A percentile compares a stretch with the other conserved stretches of the same genome.
phyloP scores from a whole-genome alignment of 1,140 invertebrate species.

The Ectropis grisescens region DNA sequence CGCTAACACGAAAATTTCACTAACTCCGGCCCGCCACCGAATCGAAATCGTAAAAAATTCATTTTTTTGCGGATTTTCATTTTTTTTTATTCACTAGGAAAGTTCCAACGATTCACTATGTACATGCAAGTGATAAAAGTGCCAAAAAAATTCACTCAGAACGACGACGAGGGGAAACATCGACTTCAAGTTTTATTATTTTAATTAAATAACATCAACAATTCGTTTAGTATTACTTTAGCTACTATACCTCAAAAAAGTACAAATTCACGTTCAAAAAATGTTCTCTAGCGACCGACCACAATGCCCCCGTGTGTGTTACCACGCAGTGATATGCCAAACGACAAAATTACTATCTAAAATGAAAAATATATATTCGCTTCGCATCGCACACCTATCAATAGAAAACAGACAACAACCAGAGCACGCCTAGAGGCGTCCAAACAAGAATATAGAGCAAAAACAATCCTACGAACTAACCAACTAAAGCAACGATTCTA shows the following conservation, averaged over 20 bases:
- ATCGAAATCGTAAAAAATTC: slow-evolving; percentile 29
- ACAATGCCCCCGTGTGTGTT: slow-evolving; percentile 37
- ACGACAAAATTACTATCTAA: slow-evolving; percentile 53
- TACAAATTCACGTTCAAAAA: slow-evolving; percentile 46
- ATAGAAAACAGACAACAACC: slow-evolving; percentile 52
- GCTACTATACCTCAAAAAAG: slow-evolving; percentile 15
- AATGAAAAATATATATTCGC: slow-evolving; percentile 28
- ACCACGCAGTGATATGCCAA: slow-evolving; percentile 45
- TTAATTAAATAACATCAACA: slow-evolving; percentile 38
- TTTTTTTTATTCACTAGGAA: too few relatives aligned
- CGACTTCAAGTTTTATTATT: slow-evolving; percentile 9
- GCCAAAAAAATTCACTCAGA: slow-evolving; percentile 33
- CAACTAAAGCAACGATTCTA: slow-evolving; percentile 11
- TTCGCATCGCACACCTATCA: slow-evolving; percentile 22
- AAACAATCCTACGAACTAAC: slow-evolving; percentile 46
- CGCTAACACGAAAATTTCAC: slow-evolving; percentile 33
- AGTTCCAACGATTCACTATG: slow-evolving; percentile 13
- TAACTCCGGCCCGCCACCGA: slow-evolving; percentile 38
- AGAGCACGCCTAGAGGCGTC: slow-evolving; percentile 26
- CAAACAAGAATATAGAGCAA: slow-evolving; percentile 32
- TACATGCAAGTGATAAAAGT: slow-evolving; percentile 45
- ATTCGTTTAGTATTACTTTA: slow-evolving; percentile 17
- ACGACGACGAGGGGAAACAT: slow-evolving; percentile 38
- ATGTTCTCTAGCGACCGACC: slow-evolving; percentile 26
- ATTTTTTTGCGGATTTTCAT: slow-evolving; percentile 39